These are phyloP conservation scores for Lasioglossum vierecki DNA, from an alignment of 2,888 invertebrate genomes.

Conservation along the genomic window DNA sequence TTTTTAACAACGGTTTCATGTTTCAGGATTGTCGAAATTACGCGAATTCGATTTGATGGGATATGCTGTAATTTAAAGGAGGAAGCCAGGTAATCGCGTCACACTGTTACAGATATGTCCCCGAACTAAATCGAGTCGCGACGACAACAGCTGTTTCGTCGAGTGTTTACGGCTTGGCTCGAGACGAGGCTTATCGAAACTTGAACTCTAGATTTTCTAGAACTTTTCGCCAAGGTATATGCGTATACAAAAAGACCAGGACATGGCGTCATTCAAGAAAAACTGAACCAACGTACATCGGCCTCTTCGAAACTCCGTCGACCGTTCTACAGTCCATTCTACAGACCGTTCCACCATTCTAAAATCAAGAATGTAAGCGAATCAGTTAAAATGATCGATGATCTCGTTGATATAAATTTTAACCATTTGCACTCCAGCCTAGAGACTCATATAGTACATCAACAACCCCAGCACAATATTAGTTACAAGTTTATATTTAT, in stretches of 20 bases:
- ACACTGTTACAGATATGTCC: constrained; percentile 42
- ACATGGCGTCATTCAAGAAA: background rate
- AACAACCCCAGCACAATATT: too few species aligned
- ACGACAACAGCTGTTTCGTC: constrained; percentile 55
- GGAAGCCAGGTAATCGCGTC: constrained; percentile 22
- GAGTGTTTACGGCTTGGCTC: constrained; percentile 57
- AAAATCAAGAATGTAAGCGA: background rate
- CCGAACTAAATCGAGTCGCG: constrained; percentile 62
- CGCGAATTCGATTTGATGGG: too few species aligned
- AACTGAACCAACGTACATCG: background rate
- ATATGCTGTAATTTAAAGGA: background rate
- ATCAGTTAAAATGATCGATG: background rate
- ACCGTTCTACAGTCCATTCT: background rate
- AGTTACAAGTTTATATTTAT: too few species aligned
- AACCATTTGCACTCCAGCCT: too few species aligned
- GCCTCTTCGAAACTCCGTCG: background rate
- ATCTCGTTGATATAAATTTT: background rate
- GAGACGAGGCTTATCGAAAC: constrained; percentile 31
- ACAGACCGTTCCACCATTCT: background rate
- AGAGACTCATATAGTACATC: too few species aligned
- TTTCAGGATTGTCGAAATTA: too few species aligned
- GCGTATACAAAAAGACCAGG: background rate
- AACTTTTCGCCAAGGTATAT: constrained; percentile 20
- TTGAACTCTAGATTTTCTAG: constrained; percentile 51
- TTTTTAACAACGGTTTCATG: background rate